phyloP scores from a whole-genome alignment of 2,113 vertebrate genomes.

The Saccopteryx bilineata region DNA sequence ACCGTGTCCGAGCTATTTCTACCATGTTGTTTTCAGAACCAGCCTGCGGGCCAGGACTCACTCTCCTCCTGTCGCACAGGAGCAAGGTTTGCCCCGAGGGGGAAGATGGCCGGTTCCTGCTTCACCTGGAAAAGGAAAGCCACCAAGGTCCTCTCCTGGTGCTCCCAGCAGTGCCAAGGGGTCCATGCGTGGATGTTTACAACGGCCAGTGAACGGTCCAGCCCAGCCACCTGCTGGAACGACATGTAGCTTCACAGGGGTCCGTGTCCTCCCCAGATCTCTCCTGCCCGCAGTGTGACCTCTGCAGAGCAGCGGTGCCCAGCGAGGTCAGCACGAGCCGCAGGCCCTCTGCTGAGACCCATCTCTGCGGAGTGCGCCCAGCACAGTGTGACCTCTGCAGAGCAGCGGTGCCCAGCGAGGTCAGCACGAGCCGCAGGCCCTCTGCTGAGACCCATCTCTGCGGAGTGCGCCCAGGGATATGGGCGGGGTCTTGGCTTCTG shows the following conservation, averaged over 20 bases:
- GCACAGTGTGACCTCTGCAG: too few species aligned
- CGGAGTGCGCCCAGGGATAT: rapidly evolving
- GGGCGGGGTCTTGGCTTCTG: too few species aligned
- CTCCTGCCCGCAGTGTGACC: rapidly evolving
- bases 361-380: not conserved
- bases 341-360: not conserved
- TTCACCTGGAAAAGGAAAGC: not conserved
- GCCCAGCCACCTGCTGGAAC: rapidly evolving
- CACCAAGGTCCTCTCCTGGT: not conserved
- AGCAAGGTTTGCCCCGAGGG: not conserved
- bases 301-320: rapidly evolving
- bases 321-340: rapidly evolving
- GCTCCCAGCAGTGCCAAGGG: rapidly evolving
- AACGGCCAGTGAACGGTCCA: rapidly evolving
- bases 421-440: rapidly evolving
- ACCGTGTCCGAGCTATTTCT: rapidly evolving
- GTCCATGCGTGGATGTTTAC: not conserved
- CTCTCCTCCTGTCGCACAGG: too few species aligned
- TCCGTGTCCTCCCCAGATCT: too few species aligned
- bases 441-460: not conserved
- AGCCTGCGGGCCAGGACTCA: too few species aligned
- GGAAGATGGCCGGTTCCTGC: not conserved
- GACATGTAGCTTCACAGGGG: not conserved
- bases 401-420: rapidly evolving
- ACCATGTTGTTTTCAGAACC: rapidly evolving